Conservation (phyloP, 2,113 vertebrate genomes). For the Gobio gobio region DNA sequence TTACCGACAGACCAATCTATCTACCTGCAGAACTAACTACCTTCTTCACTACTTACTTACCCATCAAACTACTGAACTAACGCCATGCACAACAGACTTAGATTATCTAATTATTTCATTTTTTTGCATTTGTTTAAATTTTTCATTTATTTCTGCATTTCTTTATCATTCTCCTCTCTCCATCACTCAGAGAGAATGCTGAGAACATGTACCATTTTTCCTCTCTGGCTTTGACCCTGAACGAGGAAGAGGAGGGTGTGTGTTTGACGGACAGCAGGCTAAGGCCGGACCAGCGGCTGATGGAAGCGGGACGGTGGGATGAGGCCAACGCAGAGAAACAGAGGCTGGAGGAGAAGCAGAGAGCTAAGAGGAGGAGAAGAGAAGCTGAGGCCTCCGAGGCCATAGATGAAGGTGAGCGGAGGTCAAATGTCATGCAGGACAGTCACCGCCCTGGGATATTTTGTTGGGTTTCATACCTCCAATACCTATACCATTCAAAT, state of each 20-base stretch:
- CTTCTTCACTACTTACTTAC: background rate
- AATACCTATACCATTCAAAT: background rate
- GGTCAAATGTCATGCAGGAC: background rate
- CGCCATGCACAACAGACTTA: background rate
- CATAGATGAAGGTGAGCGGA: constrained; percentile 84
- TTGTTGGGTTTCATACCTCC: background rate
- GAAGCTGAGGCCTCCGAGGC: constrained; percentile 82
- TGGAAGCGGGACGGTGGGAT: constrained; percentile 96
- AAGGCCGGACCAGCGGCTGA: constrained; percentile 91
- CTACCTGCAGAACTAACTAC: background rate
- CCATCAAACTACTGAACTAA: background rate
- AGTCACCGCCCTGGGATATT: background rate
- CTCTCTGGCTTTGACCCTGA: constrained; percentile 90
- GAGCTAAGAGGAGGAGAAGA: constrained; percentile 82
- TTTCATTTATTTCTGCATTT: background rate
- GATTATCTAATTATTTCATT: background rate
- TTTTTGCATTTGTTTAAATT: background rate
- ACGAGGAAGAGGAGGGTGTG: constrained; percentile 85
- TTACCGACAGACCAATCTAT: background rate
- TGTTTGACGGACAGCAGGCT: constrained; percentile 90
- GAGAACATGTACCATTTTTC: constrained; percentile 99
- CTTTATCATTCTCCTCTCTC: background rate
- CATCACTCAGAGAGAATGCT: constrained; percentile 83
- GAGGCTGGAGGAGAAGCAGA: constrained; percentile 93
- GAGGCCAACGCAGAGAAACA: constrained; percentile 95